phyloP scores from a whole-genome alignment of 2,888 invertebrate species.

The Prosapia bicincta region DNA sequence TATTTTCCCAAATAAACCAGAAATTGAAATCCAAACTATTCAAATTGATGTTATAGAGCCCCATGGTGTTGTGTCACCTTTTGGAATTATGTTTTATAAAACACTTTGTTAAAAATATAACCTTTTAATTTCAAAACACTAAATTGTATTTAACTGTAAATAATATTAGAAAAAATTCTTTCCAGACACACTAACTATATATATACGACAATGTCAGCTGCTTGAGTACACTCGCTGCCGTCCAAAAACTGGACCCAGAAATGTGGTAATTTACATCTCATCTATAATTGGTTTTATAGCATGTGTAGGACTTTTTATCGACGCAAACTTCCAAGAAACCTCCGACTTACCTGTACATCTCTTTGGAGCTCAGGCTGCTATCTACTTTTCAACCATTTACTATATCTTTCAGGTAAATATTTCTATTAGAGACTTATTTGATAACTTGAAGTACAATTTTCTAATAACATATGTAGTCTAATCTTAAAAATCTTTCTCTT shows the following conservation, averaged over 20 bases:
- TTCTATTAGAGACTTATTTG: background rate
- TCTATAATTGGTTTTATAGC: conserved; percentile 51
- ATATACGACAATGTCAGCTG: conserved; percentile 55
- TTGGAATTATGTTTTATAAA: too few relatives aligned
- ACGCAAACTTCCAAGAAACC: conserved; percentile 61
- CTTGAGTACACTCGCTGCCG: conserved; percentile 44
- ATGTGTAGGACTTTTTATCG: conserved; percentile 54
- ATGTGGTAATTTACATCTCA: conserved; percentile 46
- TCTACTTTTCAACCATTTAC: conserved; percentile 54
- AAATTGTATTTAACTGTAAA: too few relatives aligned
- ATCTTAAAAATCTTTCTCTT: background rate
- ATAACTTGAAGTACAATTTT: background rate
- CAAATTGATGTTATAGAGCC: too few relatives aligned
- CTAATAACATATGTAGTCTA: background rate
- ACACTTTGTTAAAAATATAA: too few relatives aligned
- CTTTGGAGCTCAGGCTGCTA: conserved; percentile 56
- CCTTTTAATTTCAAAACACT: too few relatives aligned
- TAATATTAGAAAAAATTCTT: too few relatives aligned
- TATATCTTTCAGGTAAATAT: conserved; percentile 52
- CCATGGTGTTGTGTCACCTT: too few relatives aligned
- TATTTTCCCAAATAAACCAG: too few relatives aligned
- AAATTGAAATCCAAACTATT: too few relatives aligned
- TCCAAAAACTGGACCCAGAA: conserved; percentile 36
- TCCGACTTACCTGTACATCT: conserved; percentile 53
- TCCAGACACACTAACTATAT: conserved; percentile 43